These are phyloP conservation scores for Xiphydria camelus DNA, from an alignment of 2,888 invertebrate species.

Conservation along the genomic window DNA sequence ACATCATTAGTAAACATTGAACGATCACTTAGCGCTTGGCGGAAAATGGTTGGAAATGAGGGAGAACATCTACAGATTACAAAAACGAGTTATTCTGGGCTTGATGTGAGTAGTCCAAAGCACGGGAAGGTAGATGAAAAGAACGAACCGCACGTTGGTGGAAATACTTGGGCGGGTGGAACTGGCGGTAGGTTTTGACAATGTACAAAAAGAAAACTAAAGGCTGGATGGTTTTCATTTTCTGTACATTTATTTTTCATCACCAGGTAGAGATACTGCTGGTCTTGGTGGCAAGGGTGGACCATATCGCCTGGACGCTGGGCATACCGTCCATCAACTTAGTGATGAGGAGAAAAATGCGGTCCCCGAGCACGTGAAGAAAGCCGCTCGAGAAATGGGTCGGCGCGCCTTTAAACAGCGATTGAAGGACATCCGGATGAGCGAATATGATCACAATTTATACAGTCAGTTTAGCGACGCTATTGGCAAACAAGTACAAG, in stretches of 20 bases:
- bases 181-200: constrained; percentile 69
- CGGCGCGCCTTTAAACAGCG: constrained; percentile 84
- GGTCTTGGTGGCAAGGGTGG: constrained; percentile 96
- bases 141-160: constrained; percentile 92
- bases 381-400: constrained; percentile 93
- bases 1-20: constrained; percentile 57
- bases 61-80: constrained; percentile 72
- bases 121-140: constrained; percentile 90
- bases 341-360: constrained; percentile 88
- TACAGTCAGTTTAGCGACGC: constrained; percentile 82
- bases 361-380: constrained; percentile 85
- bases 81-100: constrained; percentile 69
- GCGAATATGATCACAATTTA: constrained; percentile 85
- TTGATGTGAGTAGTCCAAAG: constrained; percentile 79
- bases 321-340: constrained; percentile 89
- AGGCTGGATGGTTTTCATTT: too few species aligned
- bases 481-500: constrained; percentile 81
- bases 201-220: constrained; percentile 14
- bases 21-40: constrained; percentile 59
- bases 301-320: constrained; percentile 91
- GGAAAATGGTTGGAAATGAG: constrained; percentile 45
- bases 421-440: constrained; percentile 91
- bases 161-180: constrained; percentile 96
- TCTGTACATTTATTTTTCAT: background rate
- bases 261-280: constrained; percentile 77